A percentile compares a stretch with the other conserved stretches of the same genome.
Evolutionary conservation across 2,888 invertebrate species (phyloP).

Genomic region (Heliconius erato): DNA sequence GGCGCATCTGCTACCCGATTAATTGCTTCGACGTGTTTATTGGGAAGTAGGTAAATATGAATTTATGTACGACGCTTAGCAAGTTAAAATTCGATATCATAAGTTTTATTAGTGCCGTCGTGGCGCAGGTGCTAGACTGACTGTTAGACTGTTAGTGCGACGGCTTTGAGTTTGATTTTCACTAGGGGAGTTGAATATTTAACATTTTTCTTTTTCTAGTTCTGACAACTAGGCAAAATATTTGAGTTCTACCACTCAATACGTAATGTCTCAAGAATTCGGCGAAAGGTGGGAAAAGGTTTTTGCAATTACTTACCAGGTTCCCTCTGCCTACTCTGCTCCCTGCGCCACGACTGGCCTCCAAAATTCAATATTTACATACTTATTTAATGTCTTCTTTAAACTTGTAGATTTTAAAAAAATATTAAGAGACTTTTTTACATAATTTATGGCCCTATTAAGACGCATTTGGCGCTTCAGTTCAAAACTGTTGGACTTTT

Average conservation of each 20-base stretch:
- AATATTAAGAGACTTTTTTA: too few species aligned
- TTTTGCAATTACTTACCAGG: too few species aligned
- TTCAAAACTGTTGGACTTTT: neutral
- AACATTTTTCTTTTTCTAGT: neutral
- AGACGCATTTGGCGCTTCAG: neutral
- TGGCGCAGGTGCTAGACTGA: neutral
- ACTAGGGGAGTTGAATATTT: too few species aligned
- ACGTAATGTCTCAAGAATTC: neutral
- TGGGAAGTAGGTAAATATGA: neutral
- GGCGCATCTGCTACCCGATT: conserved; percentile 34
- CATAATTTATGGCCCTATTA: neutral
- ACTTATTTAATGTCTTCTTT: too few species aligned
- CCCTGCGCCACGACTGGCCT: too few species aligned
- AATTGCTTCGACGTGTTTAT: conserved; percentile 29
- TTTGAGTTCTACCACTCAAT: neutral
- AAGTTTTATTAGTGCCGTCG: neutral
- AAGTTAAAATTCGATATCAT: neutral
- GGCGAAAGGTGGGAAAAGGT: neutral
- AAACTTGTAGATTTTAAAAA: too few species aligned
- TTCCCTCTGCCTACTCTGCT: too few species aligned
- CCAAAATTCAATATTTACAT: too few species aligned
- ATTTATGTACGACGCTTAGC: neutral
- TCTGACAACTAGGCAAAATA: neutral
- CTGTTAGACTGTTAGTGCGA: neutral
- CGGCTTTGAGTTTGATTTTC: neutral